Evolutionary conservation across 2,113 vertebrate species (phyloP).

Genomic region (Microcebus ravelobensis): DNA sequence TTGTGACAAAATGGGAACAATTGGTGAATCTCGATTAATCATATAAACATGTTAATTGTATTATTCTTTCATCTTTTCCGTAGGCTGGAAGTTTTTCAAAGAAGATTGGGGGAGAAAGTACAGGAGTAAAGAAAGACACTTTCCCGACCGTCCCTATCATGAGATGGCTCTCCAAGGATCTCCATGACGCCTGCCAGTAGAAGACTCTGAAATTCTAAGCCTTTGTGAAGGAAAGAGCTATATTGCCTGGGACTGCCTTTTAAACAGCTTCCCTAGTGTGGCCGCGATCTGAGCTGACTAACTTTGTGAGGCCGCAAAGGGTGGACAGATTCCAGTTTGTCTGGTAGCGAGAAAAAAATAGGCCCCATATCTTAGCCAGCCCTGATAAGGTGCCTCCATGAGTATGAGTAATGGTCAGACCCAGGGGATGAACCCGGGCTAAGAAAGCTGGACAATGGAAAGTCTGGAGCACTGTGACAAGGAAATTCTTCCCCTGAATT

Average conservation of each 20-base stretch:
- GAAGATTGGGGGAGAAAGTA: not conserved
- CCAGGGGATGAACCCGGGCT: not conserved
- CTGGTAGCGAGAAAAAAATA: constrained; percentile 54
- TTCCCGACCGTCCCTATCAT: not conserved
- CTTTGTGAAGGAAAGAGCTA: not conserved
- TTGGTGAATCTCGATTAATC: not conserved
- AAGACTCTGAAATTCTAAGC: not conserved
- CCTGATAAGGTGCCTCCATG: constrained; percentile 62
- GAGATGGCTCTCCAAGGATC: not conserved
- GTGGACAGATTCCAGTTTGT: constrained; percentile 53
- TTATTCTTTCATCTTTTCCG: not conserved
- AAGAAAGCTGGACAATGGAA: constrained; percentile 87
- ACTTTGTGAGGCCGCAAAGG: not conserved
- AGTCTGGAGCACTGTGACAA: constrained; percentile 84
- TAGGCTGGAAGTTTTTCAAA: not conserved
- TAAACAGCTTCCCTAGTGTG: not conserved
- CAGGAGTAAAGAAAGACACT: not conserved
- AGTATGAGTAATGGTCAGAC: constrained; percentile 59
- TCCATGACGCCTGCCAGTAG: too few relatives aligned
- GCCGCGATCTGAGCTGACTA: not conserved
- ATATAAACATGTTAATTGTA: not conserved
- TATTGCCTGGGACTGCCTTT: not conserved
- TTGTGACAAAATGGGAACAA: not conserved
- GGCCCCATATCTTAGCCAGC: constrained; percentile 35
- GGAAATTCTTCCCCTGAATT: constrained; percentile 90